A percentile compares a stretch with the other conserved stretches of the same genome.
Evolutionary conservation across 2,888 invertebrate species (phyloP).

Genomic region (Amphipyra berbera): DNA sequence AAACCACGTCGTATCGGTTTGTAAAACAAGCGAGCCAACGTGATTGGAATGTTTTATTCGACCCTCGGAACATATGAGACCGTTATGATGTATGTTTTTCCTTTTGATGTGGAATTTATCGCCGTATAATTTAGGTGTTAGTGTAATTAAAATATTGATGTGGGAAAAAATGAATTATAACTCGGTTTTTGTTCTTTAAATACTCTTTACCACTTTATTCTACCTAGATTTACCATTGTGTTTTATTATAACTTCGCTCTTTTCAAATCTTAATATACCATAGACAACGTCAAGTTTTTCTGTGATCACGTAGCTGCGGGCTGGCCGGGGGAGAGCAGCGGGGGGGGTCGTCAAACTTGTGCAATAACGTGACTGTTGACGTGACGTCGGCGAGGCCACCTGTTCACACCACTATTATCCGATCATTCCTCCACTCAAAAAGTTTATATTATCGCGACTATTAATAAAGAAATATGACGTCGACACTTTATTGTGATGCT

Average conservation of each 20-base stretch:
- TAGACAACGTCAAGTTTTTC: slow-evolving; percentile 18
- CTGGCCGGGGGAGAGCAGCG: slow-evolving; percentile 3
- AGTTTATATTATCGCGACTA: slow-evolving; percentile 24
- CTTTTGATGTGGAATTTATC: slow-evolving; percentile 82
- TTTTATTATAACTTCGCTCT: background rate
- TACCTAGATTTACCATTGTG: background rate
- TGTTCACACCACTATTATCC: slow-evolving; percentile 48
- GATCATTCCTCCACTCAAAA: slow-evolving; percentile 33
- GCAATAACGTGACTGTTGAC: slow-evolving; percentile 74
- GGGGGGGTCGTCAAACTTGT: slow-evolving; percentile 73
- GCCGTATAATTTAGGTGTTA: slow-evolving; percentile 67
- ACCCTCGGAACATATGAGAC: slow-evolving; percentile 88
- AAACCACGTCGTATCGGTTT: slow-evolving; percentile 86
- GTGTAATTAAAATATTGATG: slow-evolving; percentile 67
- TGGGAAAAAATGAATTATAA: background rate
- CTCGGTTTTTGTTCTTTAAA: background rate
- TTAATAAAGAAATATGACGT: slow-evolving; percentile 26
- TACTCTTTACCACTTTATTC: background rate
- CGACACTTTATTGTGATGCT: background rate
- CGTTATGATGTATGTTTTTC: slow-evolving; percentile 87
- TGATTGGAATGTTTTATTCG: slow-evolving; percentile 88
- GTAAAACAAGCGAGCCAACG: slow-evolving; percentile 88
- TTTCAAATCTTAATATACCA: background rate
- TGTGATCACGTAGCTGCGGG: slow-evolving; percentile 36
- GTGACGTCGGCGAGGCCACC: slow-evolving; percentile 48